phyloP scores from a whole-genome alignment of 2,888 invertebrate species.

The Volucella zonaria region DNA sequence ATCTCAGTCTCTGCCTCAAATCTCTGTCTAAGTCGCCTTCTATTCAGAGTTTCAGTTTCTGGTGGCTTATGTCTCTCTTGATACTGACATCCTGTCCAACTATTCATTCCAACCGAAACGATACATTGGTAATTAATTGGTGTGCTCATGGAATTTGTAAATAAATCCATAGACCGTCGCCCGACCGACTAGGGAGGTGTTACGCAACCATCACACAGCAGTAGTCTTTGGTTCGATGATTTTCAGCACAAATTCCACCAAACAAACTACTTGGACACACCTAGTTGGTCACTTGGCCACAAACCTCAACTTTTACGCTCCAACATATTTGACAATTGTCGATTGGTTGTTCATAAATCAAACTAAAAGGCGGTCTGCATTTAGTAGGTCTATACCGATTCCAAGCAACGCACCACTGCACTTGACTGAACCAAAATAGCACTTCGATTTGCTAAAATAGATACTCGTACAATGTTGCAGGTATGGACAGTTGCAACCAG shows the following conservation, averaged over 20 bases:
- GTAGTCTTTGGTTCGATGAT: conserved; percentile 10
- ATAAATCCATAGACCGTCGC: conserved; percentile 36
- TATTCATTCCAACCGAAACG: conserved; percentile 58
- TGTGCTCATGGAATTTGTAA: conserved; percentile 65
- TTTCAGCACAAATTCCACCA: conserved; percentile 43
- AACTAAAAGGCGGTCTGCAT: conserved; percentile 49
- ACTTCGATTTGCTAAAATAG: conserved; percentile 29
- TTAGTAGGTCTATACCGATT: not conserved
- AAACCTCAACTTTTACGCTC: conserved; percentile 21
- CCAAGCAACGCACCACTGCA: not conserved
- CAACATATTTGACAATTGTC: conserved; percentile 66
- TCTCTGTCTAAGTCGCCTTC: conserved; percentile 17
- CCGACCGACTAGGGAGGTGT: conserved; percentile 30
- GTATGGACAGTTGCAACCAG: not conserved
- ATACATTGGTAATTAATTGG: conserved; percentile 70
- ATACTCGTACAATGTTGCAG: conserved; percentile 45
- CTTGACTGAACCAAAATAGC: conserved; percentile 11
- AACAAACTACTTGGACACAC: conserved; percentile 31
- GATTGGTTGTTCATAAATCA: conserved; percentile 59
- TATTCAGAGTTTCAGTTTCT: not conserved
- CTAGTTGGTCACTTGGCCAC: conserved; percentile 12
- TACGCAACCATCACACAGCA: conserved; percentile 46
- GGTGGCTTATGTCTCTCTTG: not conserved
- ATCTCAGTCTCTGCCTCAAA: conserved; percentile 5
- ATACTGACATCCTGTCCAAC: conserved; percentile 20